Evolutionary conservation across 2,888 invertebrate species (phyloP).

Genomic region (Suillia variegata): DNA sequence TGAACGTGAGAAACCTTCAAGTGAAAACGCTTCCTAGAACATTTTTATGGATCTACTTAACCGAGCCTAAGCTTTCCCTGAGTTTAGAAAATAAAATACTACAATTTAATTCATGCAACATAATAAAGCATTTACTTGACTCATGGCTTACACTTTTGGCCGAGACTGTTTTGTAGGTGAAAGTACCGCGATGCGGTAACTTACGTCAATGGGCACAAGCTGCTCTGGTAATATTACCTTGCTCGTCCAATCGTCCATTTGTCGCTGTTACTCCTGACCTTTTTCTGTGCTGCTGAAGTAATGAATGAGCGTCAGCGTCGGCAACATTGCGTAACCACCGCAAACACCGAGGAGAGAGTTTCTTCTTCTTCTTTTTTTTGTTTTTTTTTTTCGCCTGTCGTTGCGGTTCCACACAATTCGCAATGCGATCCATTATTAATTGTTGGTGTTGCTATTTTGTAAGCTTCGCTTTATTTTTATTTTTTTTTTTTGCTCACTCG

Average conservation of each 20-base stretch:
- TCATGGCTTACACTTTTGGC: too few relatives aligned
- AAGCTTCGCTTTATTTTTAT: background rate
- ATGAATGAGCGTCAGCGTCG: background rate
- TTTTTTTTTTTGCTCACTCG: background rate
- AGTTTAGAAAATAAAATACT: too few relatives aligned
- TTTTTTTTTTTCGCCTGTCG: slow-evolving; percentile 11
- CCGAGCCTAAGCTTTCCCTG: too few relatives aligned
- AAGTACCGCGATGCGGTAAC: too few relatives aligned
- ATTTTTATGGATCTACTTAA: too few relatives aligned
- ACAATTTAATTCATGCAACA: too few relatives aligned
- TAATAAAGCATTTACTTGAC: too few relatives aligned
- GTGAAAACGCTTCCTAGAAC: too few relatives aligned
- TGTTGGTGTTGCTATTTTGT: slow-evolving; percentile 28
- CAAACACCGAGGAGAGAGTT: background rate
- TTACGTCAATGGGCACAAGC: background rate
- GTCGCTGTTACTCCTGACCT: background rate
- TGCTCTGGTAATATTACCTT: background rate
- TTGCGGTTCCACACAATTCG: slow-evolving; percentile 45
- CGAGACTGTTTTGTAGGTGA: too few relatives aligned
- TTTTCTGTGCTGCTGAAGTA: background rate
- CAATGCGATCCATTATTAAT: slow-evolving; percentile 53
- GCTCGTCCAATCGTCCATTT: background rate
- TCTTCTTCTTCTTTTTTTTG: background rate
- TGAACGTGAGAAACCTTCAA: background rate
- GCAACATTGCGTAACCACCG: background rate